Evolutionary conservation across 2,797 vertebrate genomes (phyloP), one percentile per base, ranked within the genome.

Genomic region (Clarias pachynema): DNA sequence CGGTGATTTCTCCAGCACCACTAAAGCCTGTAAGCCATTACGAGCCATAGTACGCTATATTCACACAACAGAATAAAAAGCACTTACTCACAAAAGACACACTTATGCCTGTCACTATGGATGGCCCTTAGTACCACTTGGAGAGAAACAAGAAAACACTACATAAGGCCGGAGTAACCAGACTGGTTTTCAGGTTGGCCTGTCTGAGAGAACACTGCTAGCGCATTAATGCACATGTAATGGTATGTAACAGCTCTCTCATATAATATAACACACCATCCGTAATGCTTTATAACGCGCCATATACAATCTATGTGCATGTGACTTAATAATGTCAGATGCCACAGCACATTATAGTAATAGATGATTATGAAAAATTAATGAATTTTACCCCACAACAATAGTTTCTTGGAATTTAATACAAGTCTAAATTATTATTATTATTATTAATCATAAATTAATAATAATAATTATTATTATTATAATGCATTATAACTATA

Each of bases 21-120:
- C 75, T 83, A 66, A 87, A 82, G 81, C 86, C 85, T 80, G 63
- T 85, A 83, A 86, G 84, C 87, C 83, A 81, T 87, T 79, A 40
- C 49, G 22, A 29, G 72, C 34, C 72, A 73, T 80, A 81, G 72
- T 81, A 53, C 57, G 22, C 68, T 10, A 37, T 65, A 79, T 82
- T 83, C 56, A 56, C 62, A 65, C 44, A 68, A 56, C 66, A 78
- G 70, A 68, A 83, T 86, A 86, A 86, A 86, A 83, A 79, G 62
- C 40, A 72, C 82, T 56, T 78, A 72, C 10, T 80, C 53, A 18
- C 12, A 73, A 73, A 85, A 82, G 20, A 63, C 75, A 66, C 66
- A 18, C 44, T 31, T 81, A 59, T 57, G 10, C 26, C 77, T 69
- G 56, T 56, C 24, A 20, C 72, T 31, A 24, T 59, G 53, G 75